Base-by-base conservation (phyloP, 2,113 vertebrate genomes). In the Cynopterus brachyotis region DNA sequence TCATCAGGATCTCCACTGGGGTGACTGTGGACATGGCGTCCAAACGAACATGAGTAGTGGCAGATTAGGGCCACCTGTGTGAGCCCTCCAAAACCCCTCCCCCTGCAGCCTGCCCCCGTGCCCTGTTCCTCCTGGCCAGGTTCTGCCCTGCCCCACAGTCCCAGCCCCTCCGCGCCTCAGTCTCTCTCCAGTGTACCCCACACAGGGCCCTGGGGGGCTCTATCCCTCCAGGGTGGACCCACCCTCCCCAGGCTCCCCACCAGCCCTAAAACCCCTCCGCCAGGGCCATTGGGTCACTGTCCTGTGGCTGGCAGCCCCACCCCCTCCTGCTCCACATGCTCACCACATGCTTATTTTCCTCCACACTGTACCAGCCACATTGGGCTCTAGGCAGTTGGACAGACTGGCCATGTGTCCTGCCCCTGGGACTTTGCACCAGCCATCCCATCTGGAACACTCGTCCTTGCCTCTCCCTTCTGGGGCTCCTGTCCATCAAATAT, bases 381-480 rank as follows among this genome's bases (percentile, higher is more conserved):
- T 0, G 0, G 70, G 80, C 79, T 47, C 22, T 5, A 47, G 79
- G 70, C 19, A 1, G 79, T 30, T 45, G 17, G 30, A 72, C 82
- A 57, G 17, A 93, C 62, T 15, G 4, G 16, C 12, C 15, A 1
- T 10, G 50, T 60, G 26, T 5, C 84, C 15, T 1, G 30, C 4
- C 2, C 35, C n/a, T 15, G 45, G 40, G 53, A 11, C 78, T 55
- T 70, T 6, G 42, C 50, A 7, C 40, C 3, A 6, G 40, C 19
- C 0, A 4, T 50, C 53, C 22, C 30, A 8, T 45, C 40, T 6
- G 2, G 62, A 50, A 19, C 9, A 2, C 28, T 40, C 20, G 42
- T 32, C 69, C 83, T n/a, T 15, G 0, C 9, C 28, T 40, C 50
- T 3, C n/a, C 42, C 0, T 0, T 24, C 17, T 66, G 1, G 5